These are phyloP conservation scores for Danio jaintianensis DNA, from an alignment of 2,797 vertebrate species.

Conservation along the genomic window DNA sequence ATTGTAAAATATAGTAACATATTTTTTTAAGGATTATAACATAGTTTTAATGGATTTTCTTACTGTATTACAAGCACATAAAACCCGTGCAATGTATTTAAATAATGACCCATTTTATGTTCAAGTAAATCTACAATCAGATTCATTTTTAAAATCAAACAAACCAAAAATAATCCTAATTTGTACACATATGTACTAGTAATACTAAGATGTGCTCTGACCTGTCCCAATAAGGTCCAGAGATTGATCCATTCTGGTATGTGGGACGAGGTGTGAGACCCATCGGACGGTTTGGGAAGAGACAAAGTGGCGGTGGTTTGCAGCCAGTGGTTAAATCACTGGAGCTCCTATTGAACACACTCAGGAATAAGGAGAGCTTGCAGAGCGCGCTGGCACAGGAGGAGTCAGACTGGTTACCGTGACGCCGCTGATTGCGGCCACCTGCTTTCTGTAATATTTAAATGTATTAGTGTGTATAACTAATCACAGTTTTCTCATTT, in stretches of 20 bases:
- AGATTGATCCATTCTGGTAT: slow-evolving; percentile 92
- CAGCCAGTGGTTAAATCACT: slow-evolving; percentile 75
- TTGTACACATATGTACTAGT: not conserved
- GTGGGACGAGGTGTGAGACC: slow-evolving; percentile 89
- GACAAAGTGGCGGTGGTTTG: slow-evolving; percentile 74
- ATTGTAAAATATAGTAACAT: too few relatives aligned
- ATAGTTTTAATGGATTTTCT: too few relatives aligned
- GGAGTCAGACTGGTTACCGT: slow-evolving; percentile 77
- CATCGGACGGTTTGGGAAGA: slow-evolving; percentile 91
- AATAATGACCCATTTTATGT: too few relatives aligned
- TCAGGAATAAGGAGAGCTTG: slow-evolving; percentile 77
- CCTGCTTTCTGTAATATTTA: slow-evolving; percentile 26
- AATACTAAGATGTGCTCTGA: not conserved
- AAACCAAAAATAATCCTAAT: not conserved
- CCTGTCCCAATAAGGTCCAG: slow-evolving; percentile 78
- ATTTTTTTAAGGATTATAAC: too few relatives aligned
- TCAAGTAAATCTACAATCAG: not conserved
- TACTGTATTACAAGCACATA: too few relatives aligned
- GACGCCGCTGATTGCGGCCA: slow-evolving; percentile 52
- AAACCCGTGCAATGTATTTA: too few relatives aligned
- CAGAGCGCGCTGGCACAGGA: slow-evolving; percentile 65
- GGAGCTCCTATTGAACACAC: slow-evolving; percentile 76
- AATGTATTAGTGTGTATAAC: slow-evolving; percentile 17
- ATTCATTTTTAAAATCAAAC: not conserved
- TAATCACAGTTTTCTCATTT: slow-evolving; percentile 37